Evolutionary conservation across 2,888 invertebrate species (phyloP).

Genomic region (Mythimna ferrago): DNA sequence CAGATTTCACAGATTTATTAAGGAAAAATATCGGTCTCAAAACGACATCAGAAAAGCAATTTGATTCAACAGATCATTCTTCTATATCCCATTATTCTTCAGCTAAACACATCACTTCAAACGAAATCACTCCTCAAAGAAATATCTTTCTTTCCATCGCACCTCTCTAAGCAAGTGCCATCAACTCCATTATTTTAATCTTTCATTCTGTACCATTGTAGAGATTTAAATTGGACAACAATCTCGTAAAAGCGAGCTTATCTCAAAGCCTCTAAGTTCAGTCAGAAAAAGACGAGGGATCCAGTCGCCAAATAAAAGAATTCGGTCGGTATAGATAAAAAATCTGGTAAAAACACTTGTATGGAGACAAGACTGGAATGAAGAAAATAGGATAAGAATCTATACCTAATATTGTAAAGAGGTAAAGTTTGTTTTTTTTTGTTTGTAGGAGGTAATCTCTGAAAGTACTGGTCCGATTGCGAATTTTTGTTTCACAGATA

Average conservation of each 20-base stretch:
- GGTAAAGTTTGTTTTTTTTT: no score
- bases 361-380: slow-evolving; percentile 37
- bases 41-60: not conserved
- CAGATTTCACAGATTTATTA: no score
- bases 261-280: slow-evolving; percentile 62
- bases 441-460: no score
- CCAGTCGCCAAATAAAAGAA: slow-evolving; percentile 64
- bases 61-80: not conserved
- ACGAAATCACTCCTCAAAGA: not conserved
- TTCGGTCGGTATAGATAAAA: slow-evolving; percentile 63
- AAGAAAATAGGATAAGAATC: slow-evolving; percentile 34
- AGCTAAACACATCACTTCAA: slow-evolving; percentile 16
- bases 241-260: slow-evolving; percentile 63
- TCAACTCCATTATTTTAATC: slow-evolving; percentile 57
- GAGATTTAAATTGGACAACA: slow-evolving; percentile 62
- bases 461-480: no score
- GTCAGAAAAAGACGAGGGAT: slow-evolving; percentile 54
- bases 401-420: no score
- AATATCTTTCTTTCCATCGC: slow-evolving; percentile 8
- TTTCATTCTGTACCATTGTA: slow-evolving; percentile 42
- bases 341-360: slow-evolving; percentile 64
- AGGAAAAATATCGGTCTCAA: no score
- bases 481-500: no score
- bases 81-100: not conserved
- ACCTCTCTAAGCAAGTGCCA: slow-evolving; percentile 41